phyloP scores from a whole-genome alignment of 1,140 invertebrate species.

The Heliconius congener region DNA sequence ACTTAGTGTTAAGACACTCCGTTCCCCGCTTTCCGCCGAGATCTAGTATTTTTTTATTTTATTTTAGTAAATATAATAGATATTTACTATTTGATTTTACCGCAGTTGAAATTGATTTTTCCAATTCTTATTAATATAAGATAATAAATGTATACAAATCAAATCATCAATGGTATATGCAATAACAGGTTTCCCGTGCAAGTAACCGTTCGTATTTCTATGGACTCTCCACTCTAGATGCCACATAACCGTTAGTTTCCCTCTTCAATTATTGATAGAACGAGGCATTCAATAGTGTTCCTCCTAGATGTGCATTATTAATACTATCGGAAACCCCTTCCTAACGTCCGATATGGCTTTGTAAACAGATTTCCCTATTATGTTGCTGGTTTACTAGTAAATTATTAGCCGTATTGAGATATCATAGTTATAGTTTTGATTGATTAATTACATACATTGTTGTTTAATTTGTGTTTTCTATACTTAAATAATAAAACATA shows the following conservation, averaged over 20 bases:
- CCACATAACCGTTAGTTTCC: constrained; percentile 44
- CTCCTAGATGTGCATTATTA: constrained; percentile 55
- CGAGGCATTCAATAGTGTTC: constrained; percentile 44
- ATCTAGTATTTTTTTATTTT: too few species aligned
- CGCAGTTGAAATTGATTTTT: too few species aligned
- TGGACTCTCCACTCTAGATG: constrained; percentile 22
- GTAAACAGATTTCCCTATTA: constrained; percentile 43
- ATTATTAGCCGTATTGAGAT: constrained; percentile 25
- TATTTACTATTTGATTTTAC: too few species aligned
- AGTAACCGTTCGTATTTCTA: neutral
- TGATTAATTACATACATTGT: neutral
- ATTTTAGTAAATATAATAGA: too few species aligned
- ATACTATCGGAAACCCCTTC: constrained; percentile 44
- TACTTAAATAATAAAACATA: neutral
- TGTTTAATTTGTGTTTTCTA: neutral
- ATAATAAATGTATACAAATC: too few species aligned
- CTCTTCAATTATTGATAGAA: constrained; percentile 55
- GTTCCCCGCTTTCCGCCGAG: too few species aligned
- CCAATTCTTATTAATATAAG: too few species aligned
- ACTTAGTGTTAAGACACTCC: too few species aligned
- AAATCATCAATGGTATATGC: too few species aligned
- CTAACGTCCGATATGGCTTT: constrained; percentile 37
- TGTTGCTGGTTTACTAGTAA: constrained; percentile 38
- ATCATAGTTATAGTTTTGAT: neutral
- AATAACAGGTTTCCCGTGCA: neutral